These are phyloP conservation scores for Monopis laevigella DNA, from an alignment of 2,888 invertebrate species.

Conservation along the genomic window DNA sequence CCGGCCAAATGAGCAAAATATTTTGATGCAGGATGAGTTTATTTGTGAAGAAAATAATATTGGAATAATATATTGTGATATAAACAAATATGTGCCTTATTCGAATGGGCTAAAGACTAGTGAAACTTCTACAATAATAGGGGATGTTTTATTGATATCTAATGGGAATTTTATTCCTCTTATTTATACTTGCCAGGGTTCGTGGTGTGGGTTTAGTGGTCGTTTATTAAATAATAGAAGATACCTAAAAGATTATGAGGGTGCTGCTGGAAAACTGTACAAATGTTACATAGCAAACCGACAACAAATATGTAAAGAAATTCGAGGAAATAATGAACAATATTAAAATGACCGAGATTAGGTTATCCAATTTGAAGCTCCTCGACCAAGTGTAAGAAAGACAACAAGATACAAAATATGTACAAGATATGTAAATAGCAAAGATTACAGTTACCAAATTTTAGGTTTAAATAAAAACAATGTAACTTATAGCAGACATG, in stretches of 20 bases:
- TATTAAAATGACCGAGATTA: neutral
- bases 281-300: slow-evolving; percentile 44
- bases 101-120: slow-evolving; percentile 32
- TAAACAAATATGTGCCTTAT: slow-evolving; percentile 38
- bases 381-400: neutral
- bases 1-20: slow-evolving; percentile 35
- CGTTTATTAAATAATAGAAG: slow-evolving; percentile 20
- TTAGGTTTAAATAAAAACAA: no score
- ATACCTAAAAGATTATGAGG: slow-evolving; percentile 21
- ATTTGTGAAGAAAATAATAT: slow-evolving; percentile 40
- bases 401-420: neutral
- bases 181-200: slow-evolving; percentile 30
- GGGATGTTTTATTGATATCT: slow-evolving; percentile 38
- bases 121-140: slow-evolving; percentile 26
- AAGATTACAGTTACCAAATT: no score
- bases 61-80: slow-evolving; percentile 37
- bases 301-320: slow-evolving; percentile 46
- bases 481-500: no score
- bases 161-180: slow-evolving; percentile 30
- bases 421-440: neutral
- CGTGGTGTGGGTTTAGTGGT: slow-evolving; percentile 48
- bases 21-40: slow-evolving; percentile 50
- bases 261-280: slow-evolving; percentile 43
- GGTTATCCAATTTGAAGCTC: neutral
- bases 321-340: slow-evolving; percentile 18